Evolutionary conservation across 2,113 vertebrate species (phyloP).

Genomic region (Muntiacus reevesi): DNA sequence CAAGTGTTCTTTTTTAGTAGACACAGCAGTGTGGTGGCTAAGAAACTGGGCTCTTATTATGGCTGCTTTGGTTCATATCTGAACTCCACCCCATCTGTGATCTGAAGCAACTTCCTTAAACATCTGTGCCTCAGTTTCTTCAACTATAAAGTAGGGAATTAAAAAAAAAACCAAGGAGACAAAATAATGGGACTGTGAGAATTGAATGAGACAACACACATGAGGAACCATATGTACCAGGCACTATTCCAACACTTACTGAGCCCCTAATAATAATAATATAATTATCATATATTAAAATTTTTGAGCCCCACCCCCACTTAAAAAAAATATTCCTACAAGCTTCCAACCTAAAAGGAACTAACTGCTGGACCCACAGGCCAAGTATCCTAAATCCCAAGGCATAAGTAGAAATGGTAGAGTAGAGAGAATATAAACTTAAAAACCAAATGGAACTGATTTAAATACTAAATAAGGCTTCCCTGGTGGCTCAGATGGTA

Average conservation of each 20-base stretch:
- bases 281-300: background rate
- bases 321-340: background rate
- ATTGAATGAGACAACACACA: background rate
- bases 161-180: background rate
- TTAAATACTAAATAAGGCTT: background rate
- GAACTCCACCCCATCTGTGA: background rate
- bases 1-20: conserved; percentile 10
- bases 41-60: background rate
- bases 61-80: background rate
- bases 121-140: conserved; percentile 2
- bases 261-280: background rate
- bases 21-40: background rate
- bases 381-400: background rate
- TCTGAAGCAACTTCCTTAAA: background rate
- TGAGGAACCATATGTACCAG: background rate
- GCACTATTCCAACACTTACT: background rate
- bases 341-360: background rate
- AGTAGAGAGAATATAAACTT: background rate
- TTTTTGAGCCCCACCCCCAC: background rate
- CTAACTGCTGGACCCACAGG: background rate
- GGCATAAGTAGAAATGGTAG: background rate
- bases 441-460: background rate
- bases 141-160: background rate
- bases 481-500: background rate
- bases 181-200: background rate